These are phyloP conservation scores for Dermatophagoides farinae DNA, from an alignment of 1,140 invertebrate genomes.

Conservation along the genomic window DNA sequence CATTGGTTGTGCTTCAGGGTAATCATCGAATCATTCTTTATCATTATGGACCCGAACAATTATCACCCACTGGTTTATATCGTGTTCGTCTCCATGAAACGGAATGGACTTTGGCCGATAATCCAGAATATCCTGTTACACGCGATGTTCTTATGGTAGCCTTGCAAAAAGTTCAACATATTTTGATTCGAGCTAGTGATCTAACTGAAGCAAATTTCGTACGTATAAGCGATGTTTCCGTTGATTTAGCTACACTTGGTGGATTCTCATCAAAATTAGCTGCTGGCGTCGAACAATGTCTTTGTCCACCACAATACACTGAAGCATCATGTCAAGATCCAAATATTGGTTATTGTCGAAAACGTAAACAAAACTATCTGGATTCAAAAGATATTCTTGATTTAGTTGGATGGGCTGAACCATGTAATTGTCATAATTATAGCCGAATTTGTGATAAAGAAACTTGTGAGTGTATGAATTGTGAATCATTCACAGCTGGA, in stretches of 20 bases:
- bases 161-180: constrained; percentile 58
- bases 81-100: constrained; percentile 42
- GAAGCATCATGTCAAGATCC: constrained; percentile 68
- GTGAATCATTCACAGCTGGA: constrained; percentile 63
- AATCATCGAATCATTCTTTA: constrained; percentile 53
- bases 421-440: constrained; percentile 44
- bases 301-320: constrained; percentile 54
- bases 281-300: constrained; percentile 63
- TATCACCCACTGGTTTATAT: constrained; percentile 30
- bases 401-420: constrained; percentile 53
- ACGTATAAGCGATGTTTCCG: constrained; percentile 48
- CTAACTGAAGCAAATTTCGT: constrained; percentile 24
- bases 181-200: constrained; percentile 52
- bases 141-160: constrained; percentile 64
- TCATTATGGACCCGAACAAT: constrained; percentile 35
- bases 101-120: constrained; percentile 40
- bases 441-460: constrained; percentile 49
- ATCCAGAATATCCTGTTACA: constrained; percentile 38
- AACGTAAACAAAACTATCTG: constrained; percentile 33
- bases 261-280: constrained; percentile 35
- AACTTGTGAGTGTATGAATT: constrained; percentile 60
- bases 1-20: constrained; percentile 60
- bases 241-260: constrained; percentile 58
- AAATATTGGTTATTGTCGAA: constrained; percentile 58
- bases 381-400: constrained; percentile 39